These are phyloP conservation scores for Pseudoatta argentina DNA, from an alignment of 1,140 invertebrate genomes.

Conservation along the genomic window DNA sequence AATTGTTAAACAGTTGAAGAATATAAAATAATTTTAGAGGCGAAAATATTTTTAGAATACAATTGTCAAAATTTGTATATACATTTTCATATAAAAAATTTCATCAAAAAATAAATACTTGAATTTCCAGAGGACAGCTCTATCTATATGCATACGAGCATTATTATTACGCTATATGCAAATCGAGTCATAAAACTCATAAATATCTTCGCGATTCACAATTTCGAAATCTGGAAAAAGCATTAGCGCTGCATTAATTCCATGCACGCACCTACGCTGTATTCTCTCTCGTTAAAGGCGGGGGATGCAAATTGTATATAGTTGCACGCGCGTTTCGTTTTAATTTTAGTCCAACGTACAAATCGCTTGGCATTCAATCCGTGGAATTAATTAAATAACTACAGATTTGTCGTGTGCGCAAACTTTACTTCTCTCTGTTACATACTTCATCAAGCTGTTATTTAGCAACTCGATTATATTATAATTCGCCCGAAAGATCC, in stretches of 20 bases:
- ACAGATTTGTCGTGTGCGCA: constrained; percentile 36
- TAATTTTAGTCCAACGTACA: constrained; percentile 25
- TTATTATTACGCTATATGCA: constrained; percentile 46
- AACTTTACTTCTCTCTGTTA: constrained; percentile 43
- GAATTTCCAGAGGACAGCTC: constrained; percentile 14
- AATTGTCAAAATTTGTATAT: constrained; percentile 2
- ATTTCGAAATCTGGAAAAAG: constrained; percentile 50
- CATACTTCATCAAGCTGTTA: constrained; percentile 56
- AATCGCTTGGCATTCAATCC: constrained; percentile 54
- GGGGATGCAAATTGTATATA: constrained; percentile 45
- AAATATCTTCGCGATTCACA: constrained; percentile 40
- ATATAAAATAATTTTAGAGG: not conserved
- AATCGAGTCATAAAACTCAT: constrained; percentile 35
- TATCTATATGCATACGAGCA: not conserved
- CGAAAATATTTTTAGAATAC: not conserved
- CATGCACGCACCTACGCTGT: constrained; percentile 17
- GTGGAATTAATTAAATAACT: constrained; percentile 52
- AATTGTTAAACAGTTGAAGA: not conserved
- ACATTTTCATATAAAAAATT: not conserved
- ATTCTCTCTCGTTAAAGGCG: constrained; percentile 41
- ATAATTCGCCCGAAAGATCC: not conserved
- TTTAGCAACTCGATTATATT: constrained; percentile 38
- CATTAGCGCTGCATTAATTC: constrained; percentile 51
- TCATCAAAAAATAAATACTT: not conserved
- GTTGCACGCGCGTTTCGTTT: constrained; percentile 35